These are phyloP conservation scores for Patagioenas fasciata DNA, from an alignment of 2,113 vertebrate genomes.

Conservation along the genomic window DNA sequence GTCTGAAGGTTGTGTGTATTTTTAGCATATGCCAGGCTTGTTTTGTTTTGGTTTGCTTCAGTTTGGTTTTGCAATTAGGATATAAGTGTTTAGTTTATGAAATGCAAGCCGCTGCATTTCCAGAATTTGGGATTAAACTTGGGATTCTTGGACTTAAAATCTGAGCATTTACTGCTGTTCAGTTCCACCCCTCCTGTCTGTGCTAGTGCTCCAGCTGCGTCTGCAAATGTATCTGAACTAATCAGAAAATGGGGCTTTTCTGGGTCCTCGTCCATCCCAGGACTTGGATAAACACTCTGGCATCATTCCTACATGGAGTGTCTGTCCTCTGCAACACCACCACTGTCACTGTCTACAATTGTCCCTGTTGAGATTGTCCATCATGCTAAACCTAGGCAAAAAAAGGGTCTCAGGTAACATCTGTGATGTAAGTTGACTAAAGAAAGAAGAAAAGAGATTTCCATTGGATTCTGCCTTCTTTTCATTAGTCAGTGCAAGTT, in stretches of 20 bases:
- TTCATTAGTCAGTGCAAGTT: neutral
- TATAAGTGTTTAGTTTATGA: neutral
- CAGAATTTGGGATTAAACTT: neutral
- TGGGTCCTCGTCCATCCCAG: neutral
- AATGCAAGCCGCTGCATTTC: neutral
- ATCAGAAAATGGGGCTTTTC: neutral
- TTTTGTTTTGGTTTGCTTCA: neutral
- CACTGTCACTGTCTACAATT: neutral
- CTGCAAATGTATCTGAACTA: neutral
- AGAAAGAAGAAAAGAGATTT: neutral
- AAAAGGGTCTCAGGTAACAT: neutral
- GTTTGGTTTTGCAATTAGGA: constrained; percentile 8
- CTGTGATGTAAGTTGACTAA: neutral
- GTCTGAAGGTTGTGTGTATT: neutral
- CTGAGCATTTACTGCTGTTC: neutral
- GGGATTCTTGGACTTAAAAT: neutral
- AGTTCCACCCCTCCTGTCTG: neutral
- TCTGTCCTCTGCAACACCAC: neutral
- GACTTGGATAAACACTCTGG: neutral
- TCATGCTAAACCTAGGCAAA: neutral
- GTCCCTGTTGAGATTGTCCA: neutral
- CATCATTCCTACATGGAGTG: accelerated
- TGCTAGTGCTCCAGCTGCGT: neutral
- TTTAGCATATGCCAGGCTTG: neutral
- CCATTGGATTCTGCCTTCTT: neutral